Conservation (phyloP, 2,113 vertebrate species). For the Varanus komodoensis region DNA sequence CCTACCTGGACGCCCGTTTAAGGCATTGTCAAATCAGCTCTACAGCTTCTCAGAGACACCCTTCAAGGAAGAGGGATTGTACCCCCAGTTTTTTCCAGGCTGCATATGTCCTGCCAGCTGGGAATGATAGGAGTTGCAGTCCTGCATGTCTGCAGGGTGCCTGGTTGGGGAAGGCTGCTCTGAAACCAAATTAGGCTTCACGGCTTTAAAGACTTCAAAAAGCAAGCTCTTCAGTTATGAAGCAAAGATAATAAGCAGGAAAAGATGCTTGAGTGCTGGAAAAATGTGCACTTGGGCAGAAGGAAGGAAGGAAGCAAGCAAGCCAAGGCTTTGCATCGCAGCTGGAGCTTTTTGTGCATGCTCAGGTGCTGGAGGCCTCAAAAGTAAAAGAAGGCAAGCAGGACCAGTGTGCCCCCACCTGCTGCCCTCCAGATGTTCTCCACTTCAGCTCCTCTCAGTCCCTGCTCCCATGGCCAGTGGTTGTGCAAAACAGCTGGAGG, state of each 20-base stretch:
- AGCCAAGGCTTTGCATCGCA: neutral
- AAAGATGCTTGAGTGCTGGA: neutral
- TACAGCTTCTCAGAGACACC: no score
- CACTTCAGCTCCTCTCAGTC: neutral
- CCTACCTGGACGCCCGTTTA: no score
- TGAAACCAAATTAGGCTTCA: no score
- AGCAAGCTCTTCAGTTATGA: neutral
- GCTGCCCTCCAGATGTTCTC: neutral
- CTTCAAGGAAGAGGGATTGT: no score
- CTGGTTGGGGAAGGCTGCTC: no score
- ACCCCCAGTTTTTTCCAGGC: no score
- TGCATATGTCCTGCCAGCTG: no score
- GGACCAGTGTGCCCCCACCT: neutral
- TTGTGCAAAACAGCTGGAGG: neutral
- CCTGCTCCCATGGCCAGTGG: neutral
- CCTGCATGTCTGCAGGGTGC: no score
- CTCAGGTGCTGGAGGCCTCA: neutral
- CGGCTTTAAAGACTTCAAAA: neutral
- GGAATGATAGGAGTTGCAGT: no score
- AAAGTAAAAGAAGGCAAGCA: neutral
- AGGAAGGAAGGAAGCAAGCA: neutral
- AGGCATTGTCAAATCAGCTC: no score
- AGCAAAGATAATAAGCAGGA: neutral
- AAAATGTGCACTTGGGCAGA: neutral
- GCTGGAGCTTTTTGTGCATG: neutral